Evolutionary conservation across 2,888 invertebrate species (phyloP), one percentile per base, ranked within the genome.

Genomic region (Anthophora plumipes): DNA sequence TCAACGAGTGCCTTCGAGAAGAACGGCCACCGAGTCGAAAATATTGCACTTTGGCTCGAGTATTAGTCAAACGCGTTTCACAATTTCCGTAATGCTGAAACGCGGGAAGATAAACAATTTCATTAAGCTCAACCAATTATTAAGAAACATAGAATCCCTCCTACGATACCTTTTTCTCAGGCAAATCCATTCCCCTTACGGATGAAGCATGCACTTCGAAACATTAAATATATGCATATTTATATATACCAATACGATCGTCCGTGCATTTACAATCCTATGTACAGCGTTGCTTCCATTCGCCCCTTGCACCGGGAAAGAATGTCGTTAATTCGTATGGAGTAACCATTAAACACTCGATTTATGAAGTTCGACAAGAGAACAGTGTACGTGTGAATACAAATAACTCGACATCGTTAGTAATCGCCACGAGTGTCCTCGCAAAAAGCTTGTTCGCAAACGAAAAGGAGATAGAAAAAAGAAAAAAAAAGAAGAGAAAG

Each of bases 1-100:
- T 43, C n/a, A 31, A 12, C 14, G 46, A 59, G 6, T 2, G 9
- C 20, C 14, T 20, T 61, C 60, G 60, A 54, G 70, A 50, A 55
- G n/a, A 41, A 43, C 60, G 60, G 17, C 20, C 1, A 37, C n/a
- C 25, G 7, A 31, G 43, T 59, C 67, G 67, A 46, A 68, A 48
- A 63, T 59, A 77, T 81, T 81, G 81, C 81, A 81, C 81, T 39
- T 75, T 37, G 54, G 69, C 60, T 81, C 70, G 81, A 82, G 81
- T 82, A 82, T 82, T 82, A 57, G 60, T 60, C 25, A 48, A 48
- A 63, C 20, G 22, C 43, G 60, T n/a, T 39, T n/a, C 57, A 31
- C 1, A 17, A n/a, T 31, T 37, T 22, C n/a, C 25, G 8, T 48
- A 55, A 60, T n/a, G n/a, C n/a, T n/a, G n/a, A 41, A 50, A 54